Conservation (phyloP, 2,888 invertebrate genomes). For the Macrophya alboannulata region DNA sequence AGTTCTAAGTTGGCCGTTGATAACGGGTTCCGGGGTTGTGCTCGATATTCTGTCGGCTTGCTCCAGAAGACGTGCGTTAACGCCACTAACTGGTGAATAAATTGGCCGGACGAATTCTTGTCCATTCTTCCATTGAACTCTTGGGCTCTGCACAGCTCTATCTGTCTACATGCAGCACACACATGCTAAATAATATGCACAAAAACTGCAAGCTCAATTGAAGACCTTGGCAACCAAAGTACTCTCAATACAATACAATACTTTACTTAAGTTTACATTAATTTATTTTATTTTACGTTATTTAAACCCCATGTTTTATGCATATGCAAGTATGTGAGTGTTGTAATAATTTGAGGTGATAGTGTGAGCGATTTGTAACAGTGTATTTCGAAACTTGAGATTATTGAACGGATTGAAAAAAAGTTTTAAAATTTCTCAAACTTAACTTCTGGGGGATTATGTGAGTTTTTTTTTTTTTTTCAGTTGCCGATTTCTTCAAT, state of each 20-base stretch:
- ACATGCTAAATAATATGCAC: constrained; percentile 72
- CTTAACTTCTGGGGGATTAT: not conserved
- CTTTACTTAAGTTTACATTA: too few relatives aligned
- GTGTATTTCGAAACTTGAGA: not conserved
- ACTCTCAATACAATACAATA: not conserved
- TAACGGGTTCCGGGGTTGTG: constrained; percentile 74
- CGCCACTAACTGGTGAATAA: constrained; percentile 75
- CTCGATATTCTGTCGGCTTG: constrained; percentile 76
- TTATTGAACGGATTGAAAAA: not conserved
- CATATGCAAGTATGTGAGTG: not conserved
- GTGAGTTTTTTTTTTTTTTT: too few relatives aligned
- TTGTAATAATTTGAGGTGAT: not conserved
- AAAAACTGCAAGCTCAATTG: constrained; percentile 47
- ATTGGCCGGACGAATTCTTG: constrained; percentile 77
- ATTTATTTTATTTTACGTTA: not conserved
- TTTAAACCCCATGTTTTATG: too few relatives aligned
- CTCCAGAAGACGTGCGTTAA: constrained; percentile 76
- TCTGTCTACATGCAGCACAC: constrained; percentile 79
- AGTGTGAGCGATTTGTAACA: not conserved
- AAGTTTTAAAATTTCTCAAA: not conserved
- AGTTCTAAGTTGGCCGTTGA: constrained; percentile 73
- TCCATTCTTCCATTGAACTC: constrained; percentile 76
- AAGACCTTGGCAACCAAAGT: constrained; percentile 42
- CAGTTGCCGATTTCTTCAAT: constrained; percentile 40
- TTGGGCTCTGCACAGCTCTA: constrained; percentile 72